Percentiles rank a stretch among this genome's conserved stretches.
Conservation (phyloP, 2,113 vertebrate species). For the Sprattus sprattus region DNA sequence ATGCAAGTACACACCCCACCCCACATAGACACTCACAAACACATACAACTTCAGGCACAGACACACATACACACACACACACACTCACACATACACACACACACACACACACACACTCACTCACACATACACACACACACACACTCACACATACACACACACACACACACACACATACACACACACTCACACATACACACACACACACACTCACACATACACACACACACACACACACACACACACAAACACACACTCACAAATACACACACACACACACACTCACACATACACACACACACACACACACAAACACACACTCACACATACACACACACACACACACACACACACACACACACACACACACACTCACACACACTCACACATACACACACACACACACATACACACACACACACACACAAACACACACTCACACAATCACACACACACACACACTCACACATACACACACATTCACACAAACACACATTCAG, state of each 20-base stretch:
- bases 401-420: background rate
- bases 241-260: background rate
- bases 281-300: background rate
- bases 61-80: background rate
- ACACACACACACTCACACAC: background rate
- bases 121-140: background rate
- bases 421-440: background rate
- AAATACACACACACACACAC: background rate
- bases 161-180: background rate
- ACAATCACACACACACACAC: background rate
- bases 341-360: background rate
- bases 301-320: background rate
- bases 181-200: background rate
- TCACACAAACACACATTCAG: background rate
- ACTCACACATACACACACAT: background rate
- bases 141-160: background rate
- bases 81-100: too few relatives aligned
- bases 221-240: background rate
- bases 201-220: background rate
- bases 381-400: background rate
- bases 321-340: background rate
- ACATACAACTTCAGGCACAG: background rate
- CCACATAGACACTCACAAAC: background rate
- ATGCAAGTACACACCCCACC: background rate
- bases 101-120: too few relatives aligned